Evolutionary conservation across 2,797 vertebrate species (phyloP), one percentile per base, ranked within the genome.

Genomic region (Microctenopoma steveboyesi): DNA sequence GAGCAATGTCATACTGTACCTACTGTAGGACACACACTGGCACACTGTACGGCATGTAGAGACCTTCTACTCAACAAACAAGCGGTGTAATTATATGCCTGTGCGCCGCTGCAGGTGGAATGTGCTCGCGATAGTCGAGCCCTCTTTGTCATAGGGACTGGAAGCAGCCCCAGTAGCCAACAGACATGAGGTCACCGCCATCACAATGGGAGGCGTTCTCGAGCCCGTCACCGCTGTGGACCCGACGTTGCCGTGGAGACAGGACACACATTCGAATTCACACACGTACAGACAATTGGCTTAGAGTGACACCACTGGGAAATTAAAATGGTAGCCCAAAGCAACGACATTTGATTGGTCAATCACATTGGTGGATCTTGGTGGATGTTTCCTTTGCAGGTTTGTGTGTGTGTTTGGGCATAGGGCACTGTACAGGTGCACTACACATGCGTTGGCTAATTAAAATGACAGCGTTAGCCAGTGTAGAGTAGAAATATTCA

Each of bases 181-280:
- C 82, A 92, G 86, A 90, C 90, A 85, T 91, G 85, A 92, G 87
- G 84, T 92, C 91, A 90, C 83, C 77, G 43, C 86, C 84, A 79
- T 84, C 76, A 87, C 85, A 88, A 89, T 88, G 82, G 81, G 82
- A 80, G 92, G 91, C 53, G 88, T 86, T 90, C 86, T 83, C 76
- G 69, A 43, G 70, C 63, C 73, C 14, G 61, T 65, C 72, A 72
- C 72, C 61, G 69, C 81, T 54, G 62, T 55, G 68, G 84, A 78
- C 81, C 68, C 69, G 69, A 72, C 55, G 91, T 94, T 88, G 81
- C 90, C 63, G 74, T 92, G 92, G 93, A 88, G 86, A 93, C 87
- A 39, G 66, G 57, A 72, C 63, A 78, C 82, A 85, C 74, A 81
- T 46, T 56, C 74, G 77, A 77, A 79, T 61, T 78, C 66, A 75